phyloP scores from a whole-genome alignment of 2,888 invertebrate genomes.

The Pollenia griseotomentosa region DNA sequence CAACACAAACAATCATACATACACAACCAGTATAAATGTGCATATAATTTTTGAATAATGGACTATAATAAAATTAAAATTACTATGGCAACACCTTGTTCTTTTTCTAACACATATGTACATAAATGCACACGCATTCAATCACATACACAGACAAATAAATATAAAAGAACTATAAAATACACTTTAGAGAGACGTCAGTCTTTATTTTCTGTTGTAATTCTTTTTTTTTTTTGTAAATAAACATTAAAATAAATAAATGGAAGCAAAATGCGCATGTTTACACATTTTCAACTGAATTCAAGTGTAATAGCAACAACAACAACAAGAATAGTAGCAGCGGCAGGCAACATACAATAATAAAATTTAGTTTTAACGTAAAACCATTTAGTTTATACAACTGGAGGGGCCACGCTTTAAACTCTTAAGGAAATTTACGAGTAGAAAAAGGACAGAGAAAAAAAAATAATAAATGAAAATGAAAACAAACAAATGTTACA shows the following conservation, averaged over 20 bases:
- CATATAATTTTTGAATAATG: conserved; percentile 30
- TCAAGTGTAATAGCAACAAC: conserved; percentile 40
- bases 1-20: background rate
- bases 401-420: conserved; percentile 10
- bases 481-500: conserved; percentile 41
- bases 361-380: conserved; percentile 19
- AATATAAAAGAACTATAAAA: conserved; percentile 13
- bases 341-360: background rate
- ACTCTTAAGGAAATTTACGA: conserved; percentile 6
- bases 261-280: conserved; percentile 62
- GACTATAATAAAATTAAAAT: conserved; percentile 22
- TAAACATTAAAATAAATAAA: conserved; percentile 48
- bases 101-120: background rate
- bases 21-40: background rate
- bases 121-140: background rate
- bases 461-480: background rate
- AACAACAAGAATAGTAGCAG: background rate
- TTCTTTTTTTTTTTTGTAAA: background rate
- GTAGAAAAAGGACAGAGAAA: background rate
- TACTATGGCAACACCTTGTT: conserved; percentile 59
- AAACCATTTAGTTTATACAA: conserved; percentile 19
- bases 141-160: background rate
- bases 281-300: conserved; percentile 50
- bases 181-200: background rate
- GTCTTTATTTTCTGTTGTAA: background rate